Base-by-base conservation (phyloP, 2,797 vertebrate species). In the Mastacembelus armatus region DNA sequence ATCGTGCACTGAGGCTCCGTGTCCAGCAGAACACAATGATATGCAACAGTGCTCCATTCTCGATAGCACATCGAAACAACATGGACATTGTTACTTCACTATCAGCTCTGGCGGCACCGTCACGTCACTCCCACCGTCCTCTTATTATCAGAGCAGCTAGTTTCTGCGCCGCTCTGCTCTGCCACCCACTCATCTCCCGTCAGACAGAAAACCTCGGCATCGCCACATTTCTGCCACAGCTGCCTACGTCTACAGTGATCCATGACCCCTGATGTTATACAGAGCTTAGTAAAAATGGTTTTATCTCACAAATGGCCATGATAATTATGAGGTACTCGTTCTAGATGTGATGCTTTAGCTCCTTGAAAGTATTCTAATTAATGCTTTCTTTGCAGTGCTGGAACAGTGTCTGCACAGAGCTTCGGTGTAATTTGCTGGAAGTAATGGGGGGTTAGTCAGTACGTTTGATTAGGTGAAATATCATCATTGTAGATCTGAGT, bases 171-270 rank as follows among this genome's bases (percentile, higher is more conserved):
- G 50, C 43, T 24, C 14, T 30, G 29, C 42, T 39, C 35, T n/a
- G 50, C 59, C 70, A 71, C 69, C 78, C 61, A 61, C 71, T 67
- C 65, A 35, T 55, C 66, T 71, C 71, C 60, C 67, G 76, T 48
- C 7, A 14, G 39, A 55, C 36, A 35, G 43, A 44, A 70, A 58
- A 35, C 32, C 26, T 29, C 8, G 10, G 12, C 72, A n/a, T 51
- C 59, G 68, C 73, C 22, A 11, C 24, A 50, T 71, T 85, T 57
- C 52, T 45, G 47, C 65, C 67, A 18, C 35, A 10, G 6, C 32
- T 64, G 67, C 67, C 49, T 7, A 2, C 38, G 0, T 22, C 49
- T 40, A 24, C 43, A 42, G 54, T 7, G 35, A 54, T 50, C 48
- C 12, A 0, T 44, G 65, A 67, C 79, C 63, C 24, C 66, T 44